phyloP scores from a whole-genome alignment of 2,113 vertebrate genomes.

The Emydura subglobosa region DNA sequence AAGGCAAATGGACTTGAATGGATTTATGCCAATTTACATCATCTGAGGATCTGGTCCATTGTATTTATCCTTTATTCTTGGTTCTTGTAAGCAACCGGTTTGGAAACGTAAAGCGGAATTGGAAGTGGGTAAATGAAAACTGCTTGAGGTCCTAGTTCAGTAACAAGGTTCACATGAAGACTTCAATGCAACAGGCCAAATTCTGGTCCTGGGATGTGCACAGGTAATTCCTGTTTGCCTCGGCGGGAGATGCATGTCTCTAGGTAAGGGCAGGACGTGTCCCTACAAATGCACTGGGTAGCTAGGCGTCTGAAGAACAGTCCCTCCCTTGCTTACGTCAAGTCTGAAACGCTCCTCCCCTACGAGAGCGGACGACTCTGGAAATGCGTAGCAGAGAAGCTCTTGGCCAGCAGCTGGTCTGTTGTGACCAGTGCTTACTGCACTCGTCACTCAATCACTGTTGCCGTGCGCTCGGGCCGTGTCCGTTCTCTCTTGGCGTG shows the following conservation, averaged over 20 bases:
- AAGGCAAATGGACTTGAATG: not conserved
- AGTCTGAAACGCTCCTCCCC: accelerated
- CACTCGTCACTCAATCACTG: not conserved
- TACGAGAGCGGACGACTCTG: not conserved
- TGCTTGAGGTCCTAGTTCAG: not conserved
- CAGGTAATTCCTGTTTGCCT: not conserved
- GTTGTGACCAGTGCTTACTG: not conserved
- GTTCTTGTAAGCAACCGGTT: not conserved
- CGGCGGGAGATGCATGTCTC: not conserved
- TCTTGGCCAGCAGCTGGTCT: not conserved
- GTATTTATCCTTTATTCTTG: not conserved
- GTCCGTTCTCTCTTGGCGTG: not conserved
- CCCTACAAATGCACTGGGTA: not conserved
- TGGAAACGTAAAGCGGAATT: slow-evolving; percentile 15
- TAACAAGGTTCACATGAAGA: not conserved
- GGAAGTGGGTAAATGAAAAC: not conserved
- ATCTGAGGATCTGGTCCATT: not conserved
- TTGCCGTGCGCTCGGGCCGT: not conserved
- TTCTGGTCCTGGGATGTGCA: not conserved
- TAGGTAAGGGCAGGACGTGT: not conserved
- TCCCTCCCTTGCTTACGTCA: not conserved
- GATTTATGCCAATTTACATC: not conserved
- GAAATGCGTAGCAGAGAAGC: not conserved
- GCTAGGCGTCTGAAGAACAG: not conserved
- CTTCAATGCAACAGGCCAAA: not conserved